Conservation (phyloP, 1,140 invertebrate genomes). For the Tetraneura akinire region DNA sequence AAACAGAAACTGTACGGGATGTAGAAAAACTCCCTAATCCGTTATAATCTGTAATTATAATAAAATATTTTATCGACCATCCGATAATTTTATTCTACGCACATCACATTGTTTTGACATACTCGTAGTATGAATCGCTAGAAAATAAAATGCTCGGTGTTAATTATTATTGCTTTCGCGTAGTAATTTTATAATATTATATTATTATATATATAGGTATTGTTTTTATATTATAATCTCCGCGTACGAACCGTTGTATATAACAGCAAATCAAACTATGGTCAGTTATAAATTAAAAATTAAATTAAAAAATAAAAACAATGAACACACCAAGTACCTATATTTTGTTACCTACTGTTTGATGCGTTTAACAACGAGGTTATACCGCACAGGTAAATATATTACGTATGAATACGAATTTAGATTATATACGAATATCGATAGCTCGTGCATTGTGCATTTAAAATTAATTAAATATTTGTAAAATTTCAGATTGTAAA, state of each 20-base stretch:
- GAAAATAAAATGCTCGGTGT: background rate
- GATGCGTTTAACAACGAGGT: background rate
- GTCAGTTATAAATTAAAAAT: background rate
- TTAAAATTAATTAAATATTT: constrained; percentile 4
- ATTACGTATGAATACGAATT: background rate
- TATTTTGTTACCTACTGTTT: background rate
- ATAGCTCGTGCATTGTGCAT: background rate
- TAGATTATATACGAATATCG: background rate
- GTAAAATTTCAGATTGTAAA: background rate
- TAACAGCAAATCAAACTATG: background rate
- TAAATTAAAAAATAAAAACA: background rate
- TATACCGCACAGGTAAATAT: background rate
- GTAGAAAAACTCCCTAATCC: background rate
- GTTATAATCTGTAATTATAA: too few relatives aligned
- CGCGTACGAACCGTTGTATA: background rate
- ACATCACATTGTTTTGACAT: background rate
- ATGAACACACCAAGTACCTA: background rate
- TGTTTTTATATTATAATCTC: background rate
- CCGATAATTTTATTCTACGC: constrained; percentile 14
- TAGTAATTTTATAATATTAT: background rate
- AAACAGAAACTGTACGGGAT: background rate
- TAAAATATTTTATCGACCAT: background rate
- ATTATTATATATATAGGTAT: background rate
- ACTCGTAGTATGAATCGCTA: background rate
- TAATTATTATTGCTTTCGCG: constrained; percentile 23